phyloP scores from a whole-genome alignment of 1,140 invertebrate genomes.

The Phymorhynchus buccinoides region DNA sequence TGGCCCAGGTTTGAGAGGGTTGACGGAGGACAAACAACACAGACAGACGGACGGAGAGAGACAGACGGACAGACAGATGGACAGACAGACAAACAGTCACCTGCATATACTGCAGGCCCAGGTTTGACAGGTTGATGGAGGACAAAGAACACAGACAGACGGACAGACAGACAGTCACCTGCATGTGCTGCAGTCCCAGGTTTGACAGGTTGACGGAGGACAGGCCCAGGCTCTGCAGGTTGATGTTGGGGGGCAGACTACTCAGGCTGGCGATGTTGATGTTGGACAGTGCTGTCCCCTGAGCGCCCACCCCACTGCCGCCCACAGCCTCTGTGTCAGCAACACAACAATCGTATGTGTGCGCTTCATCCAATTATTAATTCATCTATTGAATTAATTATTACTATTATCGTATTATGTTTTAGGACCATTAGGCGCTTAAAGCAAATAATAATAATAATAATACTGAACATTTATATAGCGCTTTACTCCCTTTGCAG shows the following conservation, averaged over 20 bases:
- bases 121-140: conserved; percentile 84
- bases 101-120: conserved; percentile 75
- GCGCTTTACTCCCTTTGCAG: too few relatives aligned
- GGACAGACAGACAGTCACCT: conserved; percentile 76
- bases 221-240: conserved; percentile 66
- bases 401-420: too few relatives aligned
- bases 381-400: too few relatives aligned
- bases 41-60: conserved; percentile 72
- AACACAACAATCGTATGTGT: too few relatives aligned
- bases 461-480: too few relatives aligned
- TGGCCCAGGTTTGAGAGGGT: too few relatives aligned
- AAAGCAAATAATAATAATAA: too few relatives aligned
- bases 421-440: too few relatives aligned
- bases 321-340: background rate
- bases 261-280: conserved; percentile 67
- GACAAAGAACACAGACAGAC: too few relatives aligned
- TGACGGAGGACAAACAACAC: background rate
- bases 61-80: conserved; percentile 70
- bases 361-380: too few relatives aligned
- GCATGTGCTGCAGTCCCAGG: conserved; percentile 74
- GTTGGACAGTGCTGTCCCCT: conserved; percentile 50
- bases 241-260: conserved; percentile 65
- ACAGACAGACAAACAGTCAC: conserved; percentile 71
- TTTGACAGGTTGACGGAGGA: conserved; percentile 85
- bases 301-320: background rate